Evolutionary conservation across 2,797 vertebrate species (phyloP), one percentile per base, ranked within the genome.

Genomic region (Coregonus suidteri): DNA sequence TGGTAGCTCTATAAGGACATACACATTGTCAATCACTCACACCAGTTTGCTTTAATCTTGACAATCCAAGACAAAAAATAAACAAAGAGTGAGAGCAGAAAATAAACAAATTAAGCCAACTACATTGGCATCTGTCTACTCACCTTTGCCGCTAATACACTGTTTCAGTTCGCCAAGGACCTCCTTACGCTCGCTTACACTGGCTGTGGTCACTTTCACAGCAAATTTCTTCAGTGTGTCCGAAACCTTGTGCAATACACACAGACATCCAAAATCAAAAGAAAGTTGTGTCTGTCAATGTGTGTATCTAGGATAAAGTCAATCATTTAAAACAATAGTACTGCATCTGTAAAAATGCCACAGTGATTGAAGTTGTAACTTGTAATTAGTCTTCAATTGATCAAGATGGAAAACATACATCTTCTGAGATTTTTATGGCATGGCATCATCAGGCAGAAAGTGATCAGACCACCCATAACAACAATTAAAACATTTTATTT

Each of bases 221-320:
- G 98, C 97, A 92, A 99, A 99, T 80, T 94, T 97, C 93, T 96
- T 99, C 88, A 99, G 92, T 0, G 97, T 96, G 59, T 99, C 97
- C 14, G 97, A 97, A 93, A 97, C 96, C 98, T 99, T 80, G 3
- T 79, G 30, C 0, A 75, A 37, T 9, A 76, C 65, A 67, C 7
- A 76, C 65, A 67, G 5, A 15, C 75, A 37, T 30, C 56, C 31
- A 76, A 72, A 16, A 73, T 62, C 14, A 34, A 66, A 72, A 20
- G 15, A n/a, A 41, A 71, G n/a, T 47, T 0, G 13, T 53, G 20
- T 53, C 2, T 30, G 7, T 4, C 37, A 71, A 47, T 66, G 13
- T 67, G 30, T 18, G 31, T 15, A 14, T 5, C 15, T 62, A 20
- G 20, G 59, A 3, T 62, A 62, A 47, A 11, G n/a, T 25, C n/a